phyloP scores from a whole-genome alignment of 2,113 vertebrate species.

The Protobothrops flavoviridis region DNA sequence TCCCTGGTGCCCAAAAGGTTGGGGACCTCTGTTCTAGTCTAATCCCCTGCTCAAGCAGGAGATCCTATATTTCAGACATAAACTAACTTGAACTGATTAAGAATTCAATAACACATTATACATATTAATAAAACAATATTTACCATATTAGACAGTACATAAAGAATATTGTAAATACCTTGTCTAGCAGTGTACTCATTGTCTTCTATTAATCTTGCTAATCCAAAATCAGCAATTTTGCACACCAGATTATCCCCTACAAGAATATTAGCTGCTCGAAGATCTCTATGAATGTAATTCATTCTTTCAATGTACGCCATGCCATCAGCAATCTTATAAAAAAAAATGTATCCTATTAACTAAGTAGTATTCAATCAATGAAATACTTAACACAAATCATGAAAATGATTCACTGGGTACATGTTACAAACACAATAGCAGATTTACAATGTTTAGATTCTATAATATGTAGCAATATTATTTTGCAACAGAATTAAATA shows the following conservation, averaged over 20 bases:
- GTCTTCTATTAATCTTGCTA: constrained; percentile 96
- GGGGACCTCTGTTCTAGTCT: not conserved
- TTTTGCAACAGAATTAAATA: not conserved
- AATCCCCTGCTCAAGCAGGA: not conserved
- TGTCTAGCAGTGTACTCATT: constrained; percentile 95
- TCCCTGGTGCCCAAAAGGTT: too few species aligned
- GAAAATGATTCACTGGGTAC: not conserved
- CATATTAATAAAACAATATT: not conserved
- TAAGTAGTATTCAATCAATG: not conserved
- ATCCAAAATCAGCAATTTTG: constrained; percentile 95
- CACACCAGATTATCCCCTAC: constrained; percentile 94
- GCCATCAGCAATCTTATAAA: constrained; percentile 89
- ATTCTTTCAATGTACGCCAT: constrained; percentile 99
- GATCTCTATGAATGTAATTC: constrained; percentile 98
- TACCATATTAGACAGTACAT: constrained; percentile 10
- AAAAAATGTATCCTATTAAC: constrained; percentile 47
- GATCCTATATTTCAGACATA: not conserved
- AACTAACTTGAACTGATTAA: not conserved
- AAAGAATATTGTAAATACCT: constrained; percentile 71
- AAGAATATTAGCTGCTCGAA: constrained; percentile 93
- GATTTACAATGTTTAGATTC: not conserved
- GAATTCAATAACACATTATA: constrained; percentile 12
- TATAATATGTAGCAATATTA: not conserved
- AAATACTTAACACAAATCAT: constrained; percentile 13
- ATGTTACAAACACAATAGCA: not conserved